A percentile compares a stretch with the other conserved stretches of the same genome.
phyloP scores from a whole-genome alignment of 2,888 invertebrate species.

The Encarsia formosa region DNA sequence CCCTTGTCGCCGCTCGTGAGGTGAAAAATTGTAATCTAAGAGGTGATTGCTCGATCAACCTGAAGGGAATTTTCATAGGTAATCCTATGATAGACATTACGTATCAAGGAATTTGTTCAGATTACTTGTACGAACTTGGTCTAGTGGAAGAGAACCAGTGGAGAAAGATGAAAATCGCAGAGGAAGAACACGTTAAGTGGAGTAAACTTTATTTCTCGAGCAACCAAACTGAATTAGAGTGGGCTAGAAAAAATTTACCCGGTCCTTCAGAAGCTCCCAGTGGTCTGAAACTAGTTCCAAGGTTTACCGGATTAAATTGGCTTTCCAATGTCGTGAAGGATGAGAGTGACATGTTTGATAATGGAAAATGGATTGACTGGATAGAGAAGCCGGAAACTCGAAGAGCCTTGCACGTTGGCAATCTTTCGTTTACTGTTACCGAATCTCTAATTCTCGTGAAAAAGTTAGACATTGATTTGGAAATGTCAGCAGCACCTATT shows the following conservation, averaged over 20 bases:
- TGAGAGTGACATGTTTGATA: too few species aligned
- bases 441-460: constrained; percentile 59
- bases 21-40: constrained; percentile 66
- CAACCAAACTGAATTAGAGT: too few species aligned
- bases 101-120: constrained; percentile 68
- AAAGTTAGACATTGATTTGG: constrained; percentile 65
- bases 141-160: constrained; percentile 38
- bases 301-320: too few species aligned
- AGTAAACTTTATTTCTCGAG: too few species aligned
- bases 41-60: constrained; percentile 60
- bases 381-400: constrained; percentile 56
- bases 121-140: constrained; percentile 75
- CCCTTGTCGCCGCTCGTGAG: constrained; percentile 71
- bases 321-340: too few species aligned
- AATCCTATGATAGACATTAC: constrained; percentile 73
- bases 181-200: too few species aligned
- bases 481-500: constrained; percentile 73
- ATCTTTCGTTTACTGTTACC: constrained; percentile 65
- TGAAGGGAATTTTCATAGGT: constrained; percentile 69
- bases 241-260: too few species aligned
- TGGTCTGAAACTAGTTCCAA: too few species aligned
- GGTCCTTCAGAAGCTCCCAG: too few species aligned
- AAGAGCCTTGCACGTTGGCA: constrained; percentile 79
- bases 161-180: background rate
- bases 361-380: too few species aligned